Conservation (phyloP, 1,140 invertebrate genomes). For the Telenomus remus region DNA sequence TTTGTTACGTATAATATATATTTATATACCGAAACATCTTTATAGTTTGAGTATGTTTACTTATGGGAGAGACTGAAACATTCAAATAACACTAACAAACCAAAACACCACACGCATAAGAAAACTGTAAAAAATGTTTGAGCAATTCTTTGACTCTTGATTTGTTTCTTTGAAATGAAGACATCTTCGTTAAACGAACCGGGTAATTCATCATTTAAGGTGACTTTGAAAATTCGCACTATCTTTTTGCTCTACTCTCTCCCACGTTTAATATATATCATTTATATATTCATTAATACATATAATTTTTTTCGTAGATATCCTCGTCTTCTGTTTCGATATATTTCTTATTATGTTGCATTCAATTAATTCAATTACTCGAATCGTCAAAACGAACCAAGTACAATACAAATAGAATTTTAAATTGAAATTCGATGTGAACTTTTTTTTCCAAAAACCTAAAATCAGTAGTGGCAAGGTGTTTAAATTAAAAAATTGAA, state of each 20-base stretch:
- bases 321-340: conserved; percentile 48
- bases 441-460: too few species aligned
- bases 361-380: conserved; percentile 7
- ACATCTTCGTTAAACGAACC: conserved; percentile 24
- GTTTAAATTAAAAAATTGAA: too few species aligned
- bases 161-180: conserved; percentile 30
- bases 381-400: too few species aligned
- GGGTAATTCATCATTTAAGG: conserved; percentile 5
- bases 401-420: too few species aligned
- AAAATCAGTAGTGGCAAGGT: too few species aligned
- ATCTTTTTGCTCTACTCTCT: conserved; percentile 45
- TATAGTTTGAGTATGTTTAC: conserved; percentile 54
- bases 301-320: conserved; percentile 49
- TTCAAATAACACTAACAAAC: conserved; percentile 28
- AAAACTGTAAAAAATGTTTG: conserved; percentile 54
- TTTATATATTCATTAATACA: conserved; percentile 53
- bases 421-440: too few species aligned
- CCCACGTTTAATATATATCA: conserved; percentile 48
- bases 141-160: conserved; percentile 53
- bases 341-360: conserved; percentile 30
- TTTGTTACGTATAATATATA: conserved; percentile 51
- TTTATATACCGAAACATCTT: conserved; percentile 55
- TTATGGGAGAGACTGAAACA: conserved; percentile 54
- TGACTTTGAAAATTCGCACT: neutral
- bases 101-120: conserved; percentile 32